phyloP scores from a whole-genome alignment of 2,888 invertebrate species.

The Megastigmus dorsalis region DNA sequence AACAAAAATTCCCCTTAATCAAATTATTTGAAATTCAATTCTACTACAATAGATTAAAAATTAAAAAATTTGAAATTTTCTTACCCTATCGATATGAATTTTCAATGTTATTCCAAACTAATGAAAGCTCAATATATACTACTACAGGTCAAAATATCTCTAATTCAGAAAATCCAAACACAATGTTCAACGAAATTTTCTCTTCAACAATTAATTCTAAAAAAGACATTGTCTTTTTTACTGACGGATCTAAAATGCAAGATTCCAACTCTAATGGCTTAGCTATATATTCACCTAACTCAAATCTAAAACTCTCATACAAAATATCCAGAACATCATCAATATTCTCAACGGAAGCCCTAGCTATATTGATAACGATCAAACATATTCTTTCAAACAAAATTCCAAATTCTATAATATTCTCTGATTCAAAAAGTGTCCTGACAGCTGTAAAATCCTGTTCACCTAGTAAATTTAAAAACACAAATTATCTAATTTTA shows the following conservation, averaged over 20 bases:
- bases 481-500: not conserved
- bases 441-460: not conserved
- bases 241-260: constrained; percentile 1
- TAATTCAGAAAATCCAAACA: not conserved
- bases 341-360: not conserved
- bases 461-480: not conserved
- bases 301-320: not conserved
- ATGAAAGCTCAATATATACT: not conserved
- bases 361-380: not conserved
- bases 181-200: not conserved
- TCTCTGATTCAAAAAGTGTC: not conserved
- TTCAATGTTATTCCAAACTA: not conserved
- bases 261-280: not conserved
- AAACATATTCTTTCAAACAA: not conserved
- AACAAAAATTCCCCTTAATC: no score
- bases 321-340: not conserved
- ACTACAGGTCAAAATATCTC: not conserved
- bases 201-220: not conserved
- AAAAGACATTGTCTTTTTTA: not conserved
- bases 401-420: not conserved
- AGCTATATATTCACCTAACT: not conserved
- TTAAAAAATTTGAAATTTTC: not conserved
- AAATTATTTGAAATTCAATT: not conserved
- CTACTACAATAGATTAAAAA: not conserved
- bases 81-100: not conserved